Conservation (phyloP, 2,113 vertebrate species). For the Sterrhoptilus dennistouni region DNA sequence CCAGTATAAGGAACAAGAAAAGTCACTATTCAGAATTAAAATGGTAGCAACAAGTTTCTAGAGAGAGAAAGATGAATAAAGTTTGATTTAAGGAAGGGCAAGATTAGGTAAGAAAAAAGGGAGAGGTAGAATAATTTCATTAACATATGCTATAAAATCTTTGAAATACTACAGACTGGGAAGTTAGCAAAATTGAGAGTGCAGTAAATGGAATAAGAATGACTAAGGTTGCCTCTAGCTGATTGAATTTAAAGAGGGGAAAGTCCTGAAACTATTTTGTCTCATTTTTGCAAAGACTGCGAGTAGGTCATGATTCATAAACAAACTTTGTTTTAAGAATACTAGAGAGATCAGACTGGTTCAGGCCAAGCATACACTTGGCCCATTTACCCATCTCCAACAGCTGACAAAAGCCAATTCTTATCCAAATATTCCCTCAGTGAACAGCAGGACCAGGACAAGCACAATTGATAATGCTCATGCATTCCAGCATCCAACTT, state of each 20-base stretch:
- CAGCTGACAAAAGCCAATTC: background rate
- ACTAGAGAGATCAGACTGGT: background rate
- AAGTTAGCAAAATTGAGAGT: background rate
- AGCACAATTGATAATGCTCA: background rate
- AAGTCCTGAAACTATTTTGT: background rate
- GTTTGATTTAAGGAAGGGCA: background rate
- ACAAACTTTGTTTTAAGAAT: background rate
- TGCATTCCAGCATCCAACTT: background rate
- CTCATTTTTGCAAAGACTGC: background rate
- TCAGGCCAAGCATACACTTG: background rate
- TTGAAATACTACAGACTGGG: background rate
- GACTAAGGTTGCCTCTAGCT: background rate
- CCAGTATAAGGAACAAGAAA: background rate
- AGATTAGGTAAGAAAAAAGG: background rate
- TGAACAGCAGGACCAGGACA: background rate
- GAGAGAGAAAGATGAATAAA: background rate
- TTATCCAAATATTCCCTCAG: background rate
- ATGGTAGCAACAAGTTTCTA: background rate
- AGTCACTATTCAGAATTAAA: background rate
- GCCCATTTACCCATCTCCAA: background rate
- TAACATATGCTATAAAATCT: background rate
- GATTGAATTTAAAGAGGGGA: background rate
- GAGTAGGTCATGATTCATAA: background rate
- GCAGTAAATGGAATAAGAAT: background rate
- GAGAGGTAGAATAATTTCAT: background rate